These are phyloP conservation scores for Eupeodes corollae DNA, from an alignment of 1,140 invertebrate genomes.

Conservation along the genomic window DNA sequence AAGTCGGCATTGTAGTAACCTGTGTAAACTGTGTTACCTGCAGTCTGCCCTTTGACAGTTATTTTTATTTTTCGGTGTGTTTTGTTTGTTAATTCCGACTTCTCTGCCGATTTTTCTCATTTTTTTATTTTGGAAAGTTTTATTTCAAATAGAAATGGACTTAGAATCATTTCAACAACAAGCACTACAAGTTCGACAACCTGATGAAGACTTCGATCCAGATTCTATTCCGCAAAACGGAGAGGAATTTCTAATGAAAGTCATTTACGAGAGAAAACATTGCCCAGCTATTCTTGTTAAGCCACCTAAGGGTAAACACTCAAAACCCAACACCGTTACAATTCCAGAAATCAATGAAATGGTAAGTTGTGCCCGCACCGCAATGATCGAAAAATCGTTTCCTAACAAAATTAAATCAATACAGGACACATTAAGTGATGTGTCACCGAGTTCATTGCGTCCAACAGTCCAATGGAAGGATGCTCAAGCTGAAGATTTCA, in stretches of 20 bases:
- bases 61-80: too few relatives aligned
- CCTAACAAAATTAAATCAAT: conserved; percentile 6
- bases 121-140: background rate
- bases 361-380: conserved; percentile 8
- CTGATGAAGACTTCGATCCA: conserved; percentile 26
- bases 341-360: conserved; percentile 5
- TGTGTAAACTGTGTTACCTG: too few relatives aligned
- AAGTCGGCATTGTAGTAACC: too few relatives aligned
- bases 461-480: conserved; percentile 28
- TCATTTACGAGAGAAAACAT: conserved; percentile 28
- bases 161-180: conserved; percentile 25
- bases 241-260: conserved; percentile 30
- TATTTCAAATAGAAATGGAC: background rate
- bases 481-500: conserved; percentile 18
- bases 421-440: background rate
- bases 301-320: conserved; percentile 1
- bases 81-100: too few relatives aligned
- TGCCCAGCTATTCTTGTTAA: conserved; percentile 30
- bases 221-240: conserved; percentile 19
- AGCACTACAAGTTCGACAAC: conserved; percentile 26
- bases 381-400: background rate
- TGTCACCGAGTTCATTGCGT: conserved; percentile 8
- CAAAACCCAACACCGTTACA: background rate
- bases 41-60: too few relatives aligned
- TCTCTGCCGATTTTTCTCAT: background rate